Percentiles rank a stretch among this genome's conserved stretches.
phyloP scores from a whole-genome alignment of 2,888 invertebrate genomes.

The Tenthredo notha region DNA sequence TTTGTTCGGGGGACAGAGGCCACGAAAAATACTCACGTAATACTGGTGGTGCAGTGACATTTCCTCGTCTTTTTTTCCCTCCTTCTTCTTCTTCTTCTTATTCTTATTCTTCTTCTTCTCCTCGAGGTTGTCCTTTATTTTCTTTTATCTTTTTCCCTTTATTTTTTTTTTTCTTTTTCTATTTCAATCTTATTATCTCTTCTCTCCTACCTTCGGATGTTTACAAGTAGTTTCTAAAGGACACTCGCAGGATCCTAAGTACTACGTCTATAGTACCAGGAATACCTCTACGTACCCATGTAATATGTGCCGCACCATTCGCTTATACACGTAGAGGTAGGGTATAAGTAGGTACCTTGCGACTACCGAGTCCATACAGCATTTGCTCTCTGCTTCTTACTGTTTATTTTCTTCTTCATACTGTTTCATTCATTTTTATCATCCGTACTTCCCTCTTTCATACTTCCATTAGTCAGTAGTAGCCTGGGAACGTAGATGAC shows the following conservation, averaged over 20 bases:
- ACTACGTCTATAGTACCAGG: conserved; percentile 24
- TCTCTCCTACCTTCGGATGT: background rate
- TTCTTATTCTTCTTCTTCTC: conserved; percentile 34
- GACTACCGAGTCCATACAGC: background rate
- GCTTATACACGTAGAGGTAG: background rate
- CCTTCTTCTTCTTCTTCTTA: background rate
- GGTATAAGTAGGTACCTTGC: background rate
- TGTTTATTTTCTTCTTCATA: background rate
- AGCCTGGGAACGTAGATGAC: background rate
- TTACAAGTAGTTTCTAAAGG: conserved; percentile 39
- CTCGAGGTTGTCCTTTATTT: background rate
- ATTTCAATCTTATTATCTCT: conserved; percentile 1
- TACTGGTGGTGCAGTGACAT: conserved; percentile 77
- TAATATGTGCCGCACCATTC: background rate
- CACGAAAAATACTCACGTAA: conserved; percentile 72
- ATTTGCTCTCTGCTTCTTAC: background rate
- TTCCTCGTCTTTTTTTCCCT: conserved; percentile 57
- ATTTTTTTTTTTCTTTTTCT: background rate
- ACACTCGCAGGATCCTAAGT: conserved; percentile 27
- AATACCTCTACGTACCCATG: conserved; percentile 17
- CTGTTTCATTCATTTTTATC: conserved; percentile 18
- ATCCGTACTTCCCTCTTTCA: background rate
- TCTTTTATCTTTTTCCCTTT: background rate
- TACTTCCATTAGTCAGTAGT: conserved; percentile 10
- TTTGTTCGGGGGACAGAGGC: conserved; percentile 20